Evolutionary conservation across 2,113 vertebrate species (phyloP).

Genomic region (Channa argus): DNA sequence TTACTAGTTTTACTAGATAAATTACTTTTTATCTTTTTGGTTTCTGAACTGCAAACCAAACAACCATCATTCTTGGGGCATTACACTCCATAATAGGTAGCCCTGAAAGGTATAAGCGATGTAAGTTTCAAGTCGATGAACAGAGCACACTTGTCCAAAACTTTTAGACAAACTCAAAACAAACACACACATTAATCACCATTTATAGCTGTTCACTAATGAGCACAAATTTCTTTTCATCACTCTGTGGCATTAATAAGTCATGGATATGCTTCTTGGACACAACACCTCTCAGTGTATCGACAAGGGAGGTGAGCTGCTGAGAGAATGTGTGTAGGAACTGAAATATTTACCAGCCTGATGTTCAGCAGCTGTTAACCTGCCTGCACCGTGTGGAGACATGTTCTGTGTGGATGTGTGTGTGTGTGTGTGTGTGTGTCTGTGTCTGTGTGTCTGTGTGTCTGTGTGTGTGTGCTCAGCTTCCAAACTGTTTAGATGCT

Average conservation of each 20-base stretch:
- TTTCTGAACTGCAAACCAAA: constrained; percentile 9
- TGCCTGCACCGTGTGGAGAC: constrained; percentile 20
- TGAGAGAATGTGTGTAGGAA: constrained; percentile 37
- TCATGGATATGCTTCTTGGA: constrained; percentile 46
- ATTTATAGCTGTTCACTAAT: constrained; percentile 18
- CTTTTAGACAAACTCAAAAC: constrained; percentile 17
- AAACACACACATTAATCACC: constrained; percentile 19
- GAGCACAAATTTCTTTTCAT: constrained; percentile 44
- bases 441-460: constrained; percentile 15
- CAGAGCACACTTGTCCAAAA: not conserved
- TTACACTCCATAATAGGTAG: no score
- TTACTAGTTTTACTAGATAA: no score
- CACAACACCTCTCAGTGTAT: constrained; percentile 13
- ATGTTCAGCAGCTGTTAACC: constrained; percentile 66
- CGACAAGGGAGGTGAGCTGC: constrained; percentile 36
- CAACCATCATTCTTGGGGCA: no score
- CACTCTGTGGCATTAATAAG: constrained; percentile 57
- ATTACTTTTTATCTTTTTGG: constrained; percentile 22
- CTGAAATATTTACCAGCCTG: constrained; percentile 67
- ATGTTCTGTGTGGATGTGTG: constrained; percentile 7
- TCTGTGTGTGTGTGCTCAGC: constrained; percentile 8
- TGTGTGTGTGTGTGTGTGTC: constrained; percentile 20
- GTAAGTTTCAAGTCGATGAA: no score
- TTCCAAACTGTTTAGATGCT: constrained; percentile 24
- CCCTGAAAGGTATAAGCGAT: no score